Base-by-base conservation (phyloP, 2,797 vertebrate species). In the Muscicapa comitata region DNA sequence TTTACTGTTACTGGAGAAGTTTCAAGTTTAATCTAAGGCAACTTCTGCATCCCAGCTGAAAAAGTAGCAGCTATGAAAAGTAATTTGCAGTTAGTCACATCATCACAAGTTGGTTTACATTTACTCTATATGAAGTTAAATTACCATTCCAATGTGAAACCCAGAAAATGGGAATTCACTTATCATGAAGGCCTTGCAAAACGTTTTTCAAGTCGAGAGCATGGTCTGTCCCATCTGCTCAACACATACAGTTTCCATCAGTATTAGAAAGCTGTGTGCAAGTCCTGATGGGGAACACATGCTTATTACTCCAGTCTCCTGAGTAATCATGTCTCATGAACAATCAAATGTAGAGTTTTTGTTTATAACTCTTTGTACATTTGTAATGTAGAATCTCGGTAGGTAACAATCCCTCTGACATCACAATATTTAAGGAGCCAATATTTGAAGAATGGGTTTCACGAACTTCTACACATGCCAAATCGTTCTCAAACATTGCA, bases 41-140 rank as follows among this genome's bases (percentile, higher is more conserved):
- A 94, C 68, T 96, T 80, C 68, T 76, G 83, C 95, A 92, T 78
- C 76, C 61, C 47, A 95, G 75, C 72, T 97, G 93, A 97, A 89
- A 94, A 96, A 77, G 79, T 96, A 96, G 93, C 93, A 95, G 94
- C 86, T 97, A 96, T 84, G 48, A 95, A 95, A 96, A 94, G 93
- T 76, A 96, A 95, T 97, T 98, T 95, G 82, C 95, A 96, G 82
- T 78, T 90, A 94, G 85, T 76, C 83, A 97, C 93, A 90, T 85
- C 83, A 80, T 82, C 72, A 74, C 25, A 77, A 95, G 38, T 93
- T 95, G 67, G 67, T 87, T 96, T 93, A 83, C 68, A 80, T 89
- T 91, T 92, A 87, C 57, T 80, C 35, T 68, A 10, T 93, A 65
- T 51, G 38, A 94, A 89, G 74, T 67, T 76, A 76, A 66, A 90